Base-by-base conservation (phyloP, 1,140 invertebrate species). In the Lamellibrachia luymesi region DNA sequence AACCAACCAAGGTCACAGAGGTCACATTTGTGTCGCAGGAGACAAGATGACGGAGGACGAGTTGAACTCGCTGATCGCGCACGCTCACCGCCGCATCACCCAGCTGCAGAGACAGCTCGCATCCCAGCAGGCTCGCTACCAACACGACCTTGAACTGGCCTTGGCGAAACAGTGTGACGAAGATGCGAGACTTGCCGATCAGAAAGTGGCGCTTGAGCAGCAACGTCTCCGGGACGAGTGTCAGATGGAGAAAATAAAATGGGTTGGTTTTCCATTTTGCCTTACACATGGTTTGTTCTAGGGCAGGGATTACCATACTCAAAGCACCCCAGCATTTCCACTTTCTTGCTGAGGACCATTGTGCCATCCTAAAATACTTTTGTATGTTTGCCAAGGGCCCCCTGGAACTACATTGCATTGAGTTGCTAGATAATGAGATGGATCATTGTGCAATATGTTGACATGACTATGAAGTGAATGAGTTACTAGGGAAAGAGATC, bases 401-500 rank as follows among this genome's bases (percentile, higher is more conserved):
- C 52, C 52, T 56, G 52, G 52, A 56, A 56, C 52, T 56, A 56
- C 13, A 13, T 56, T 13, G 52, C 52, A 38, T 38, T 38, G 38
- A 38, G 38, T 38, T 38, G 38, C 38, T 38, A 38, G 38, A 38
- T 38, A 38, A 38, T 38, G 38, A 38, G 38, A 38, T 38, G 38
- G 38, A 38, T 8, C 64, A 80, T 8, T 80, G 64, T 80, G 64
- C 4, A 10, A 51, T 91, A 27, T 52, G 2, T 90, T 94, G 94
- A 17, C 94, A 98, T 97, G 95, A 97, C n/a, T 95, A 97, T 90
- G 96, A 97, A 93, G 97, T 98, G 90, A 96, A 97, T 93, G 97
- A 97, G 94, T 97, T 97, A 80, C 97, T 97, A 94, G 97, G 98
- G 95, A 96, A 97, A 91, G 98, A 98, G 94, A 96, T 99, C 1